phyloP scores from a whole-genome alignment of 1,140 invertebrate genomes.

The Zelostemma sp. region DNA sequence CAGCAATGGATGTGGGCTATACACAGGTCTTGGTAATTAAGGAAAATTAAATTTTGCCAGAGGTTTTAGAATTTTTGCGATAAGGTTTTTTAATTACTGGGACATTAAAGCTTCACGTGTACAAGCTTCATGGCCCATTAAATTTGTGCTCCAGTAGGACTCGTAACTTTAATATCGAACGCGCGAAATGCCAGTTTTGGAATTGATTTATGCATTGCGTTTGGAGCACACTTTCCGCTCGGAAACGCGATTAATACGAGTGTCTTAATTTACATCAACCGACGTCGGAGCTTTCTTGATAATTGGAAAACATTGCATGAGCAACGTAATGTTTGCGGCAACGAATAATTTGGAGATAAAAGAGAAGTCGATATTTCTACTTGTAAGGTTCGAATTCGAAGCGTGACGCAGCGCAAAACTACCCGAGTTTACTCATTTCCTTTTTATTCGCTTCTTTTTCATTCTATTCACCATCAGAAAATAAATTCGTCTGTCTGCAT shows the following conservation, averaged over 20 bases:
- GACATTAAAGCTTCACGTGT: too few species aligned
- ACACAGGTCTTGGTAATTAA: constrained; percentile 21
- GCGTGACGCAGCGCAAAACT: neutral
- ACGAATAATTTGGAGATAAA: too few species aligned
- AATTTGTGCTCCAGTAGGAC: neutral
- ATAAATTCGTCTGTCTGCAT: constrained; percentile 20
- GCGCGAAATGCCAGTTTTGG: neutral
- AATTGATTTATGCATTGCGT: neutral
- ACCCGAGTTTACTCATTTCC: neutral
- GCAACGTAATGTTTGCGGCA: too few species aligned
- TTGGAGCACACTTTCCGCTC: neutral
- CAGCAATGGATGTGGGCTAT: constrained; percentile 4
- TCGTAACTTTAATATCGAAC: neutral
- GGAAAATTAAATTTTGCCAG: constrained; percentile 24
- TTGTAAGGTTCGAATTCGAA: neutral
- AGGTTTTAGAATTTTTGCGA: constrained; percentile 2
- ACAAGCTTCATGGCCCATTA: too few species aligned
- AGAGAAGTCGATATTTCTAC: neutral
- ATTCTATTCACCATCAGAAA: constrained; percentile 7
- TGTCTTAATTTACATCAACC: too few species aligned
- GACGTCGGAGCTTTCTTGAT: too few species aligned
- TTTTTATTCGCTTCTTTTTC: neutral
- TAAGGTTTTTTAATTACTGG: neutral
- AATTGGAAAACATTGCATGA: too few species aligned
- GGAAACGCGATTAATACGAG: neutral